Conservation (phyloP, 2,888 invertebrate species). For the Hirtodrosophila duncani region DNA sequence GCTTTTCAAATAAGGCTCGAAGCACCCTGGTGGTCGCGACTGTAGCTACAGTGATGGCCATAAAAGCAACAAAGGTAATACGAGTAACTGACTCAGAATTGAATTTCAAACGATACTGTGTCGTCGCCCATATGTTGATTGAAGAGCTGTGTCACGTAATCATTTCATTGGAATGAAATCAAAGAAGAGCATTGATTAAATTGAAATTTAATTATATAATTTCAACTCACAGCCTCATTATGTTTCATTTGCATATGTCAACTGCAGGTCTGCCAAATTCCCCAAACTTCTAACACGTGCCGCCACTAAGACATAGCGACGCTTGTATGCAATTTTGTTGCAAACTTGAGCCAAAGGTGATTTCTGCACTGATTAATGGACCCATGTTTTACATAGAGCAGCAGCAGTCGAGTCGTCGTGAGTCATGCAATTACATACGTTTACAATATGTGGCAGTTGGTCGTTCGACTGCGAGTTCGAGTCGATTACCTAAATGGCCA, state of each 20-base stretch:
- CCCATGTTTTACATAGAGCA: conserved; percentile 40
- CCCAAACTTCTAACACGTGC: too few relatives aligned
- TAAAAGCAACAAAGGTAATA: neutral
- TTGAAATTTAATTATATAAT: too few relatives aligned
- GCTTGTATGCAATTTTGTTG: too few relatives aligned
- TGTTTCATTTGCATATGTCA: neutral
- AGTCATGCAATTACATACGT: conserved; percentile 20
- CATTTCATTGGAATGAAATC: too few relatives aligned
- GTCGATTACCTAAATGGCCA: conserved; percentile 37
- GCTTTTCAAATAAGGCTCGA: conserved; percentile 11
- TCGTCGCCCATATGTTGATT: too few relatives aligned
- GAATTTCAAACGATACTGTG: too few relatives aligned
- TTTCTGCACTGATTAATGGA: conserved; percentile 58
- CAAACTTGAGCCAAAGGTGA: conserved; percentile 28
- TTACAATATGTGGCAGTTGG: neutral
- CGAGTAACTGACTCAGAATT: too few relatives aligned
- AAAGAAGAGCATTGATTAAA: too few relatives aligned
- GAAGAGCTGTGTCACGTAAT: too few relatives aligned
- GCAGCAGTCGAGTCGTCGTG: too few relatives aligned
- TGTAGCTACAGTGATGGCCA: neutral
- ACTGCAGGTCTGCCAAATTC: too few relatives aligned
- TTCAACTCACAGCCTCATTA: neutral
- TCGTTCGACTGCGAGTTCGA: neutral
- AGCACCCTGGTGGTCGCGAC: conserved; percentile 12
- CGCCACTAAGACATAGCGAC: too few relatives aligned